These are phyloP conservation scores for Solea senegalensis DNA, from an alignment of 2,113 vertebrate species.

Conservation along the genomic window DNA sequence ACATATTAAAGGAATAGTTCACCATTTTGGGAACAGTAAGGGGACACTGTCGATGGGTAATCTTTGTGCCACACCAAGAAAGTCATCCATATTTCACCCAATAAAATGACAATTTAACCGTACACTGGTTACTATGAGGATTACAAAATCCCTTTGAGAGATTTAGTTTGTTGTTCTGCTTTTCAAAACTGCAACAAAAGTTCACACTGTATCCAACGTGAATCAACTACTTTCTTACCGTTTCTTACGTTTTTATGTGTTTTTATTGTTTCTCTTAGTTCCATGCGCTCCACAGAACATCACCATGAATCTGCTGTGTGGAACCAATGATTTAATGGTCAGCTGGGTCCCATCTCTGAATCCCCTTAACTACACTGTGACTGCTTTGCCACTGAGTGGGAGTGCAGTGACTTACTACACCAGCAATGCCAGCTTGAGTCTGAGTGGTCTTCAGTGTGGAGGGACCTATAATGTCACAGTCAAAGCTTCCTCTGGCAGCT, in stretches of 20 bases:
- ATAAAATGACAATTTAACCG: too few relatives aligned
- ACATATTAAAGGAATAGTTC: too few relatives aligned
- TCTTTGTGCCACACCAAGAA: too few relatives aligned
- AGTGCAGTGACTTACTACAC: slow-evolving; percentile 45
- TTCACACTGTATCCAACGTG: neutral
- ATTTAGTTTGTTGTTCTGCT: too few relatives aligned
- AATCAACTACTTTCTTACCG: neutral
- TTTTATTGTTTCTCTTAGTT: slow-evolving; percentile 55
- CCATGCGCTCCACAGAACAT: slow-evolving; percentile 71
- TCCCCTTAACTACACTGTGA: slow-evolving; percentile 58
- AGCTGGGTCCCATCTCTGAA: slow-evolving; percentile 62
- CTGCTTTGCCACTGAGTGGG: slow-evolving; percentile 28
- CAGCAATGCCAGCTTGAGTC: slow-evolving; percentile 45
- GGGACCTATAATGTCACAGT: slow-evolving; percentile 67
- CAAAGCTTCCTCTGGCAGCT: slow-evolving; percentile 59
- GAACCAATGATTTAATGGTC: slow-evolving; percentile 50
- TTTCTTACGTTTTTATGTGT: neutral
- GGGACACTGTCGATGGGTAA: too few relatives aligned
- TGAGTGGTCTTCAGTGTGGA: slow-evolving; percentile 73
- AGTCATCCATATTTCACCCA: too few relatives aligned
- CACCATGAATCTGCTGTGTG: slow-evolving; percentile 49
- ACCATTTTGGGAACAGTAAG: too few relatives aligned
- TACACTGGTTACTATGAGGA: too few relatives aligned
- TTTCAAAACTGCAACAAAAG: too few relatives aligned
- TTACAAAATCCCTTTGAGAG: too few relatives aligned